Percentiles rank a stretch among this genome's conserved stretches.
Evolutionary conservation across 2,113 vertebrate species (phyloP).

Genomic region (Martes martes): DNA sequence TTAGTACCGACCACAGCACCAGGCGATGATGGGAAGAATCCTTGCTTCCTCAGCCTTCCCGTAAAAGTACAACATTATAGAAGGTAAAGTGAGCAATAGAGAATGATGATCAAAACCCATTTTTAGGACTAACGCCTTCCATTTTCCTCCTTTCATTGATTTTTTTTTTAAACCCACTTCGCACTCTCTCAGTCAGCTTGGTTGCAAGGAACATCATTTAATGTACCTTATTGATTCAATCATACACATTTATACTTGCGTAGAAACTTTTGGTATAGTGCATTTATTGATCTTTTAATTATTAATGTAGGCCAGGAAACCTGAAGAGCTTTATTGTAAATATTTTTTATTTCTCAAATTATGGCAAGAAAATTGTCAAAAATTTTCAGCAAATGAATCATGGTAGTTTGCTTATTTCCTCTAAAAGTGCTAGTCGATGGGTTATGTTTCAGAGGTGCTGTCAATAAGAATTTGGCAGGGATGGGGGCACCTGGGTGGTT

Average conservation of each 20-base stretch:
- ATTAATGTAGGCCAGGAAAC: conserved; percentile 56
- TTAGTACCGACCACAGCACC: conserved; percentile 43
- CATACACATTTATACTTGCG: conserved; percentile 49
- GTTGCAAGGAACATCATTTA: conserved; percentile 37
- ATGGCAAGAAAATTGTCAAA: neutral
- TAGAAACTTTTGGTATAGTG: conserved; percentile 58
- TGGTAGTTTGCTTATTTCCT: neutral
- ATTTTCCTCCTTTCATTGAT: conserved; percentile 67
- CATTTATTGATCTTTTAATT: conserved; percentile 72
- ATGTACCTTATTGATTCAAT: conserved; percentile 66
- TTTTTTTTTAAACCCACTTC: conserved; percentile 55
- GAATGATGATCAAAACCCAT: conserved; percentile 64
- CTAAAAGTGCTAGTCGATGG: neutral
- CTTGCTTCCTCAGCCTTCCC: conserved; percentile 47
- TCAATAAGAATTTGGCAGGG: neutral
- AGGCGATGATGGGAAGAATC: neutral
- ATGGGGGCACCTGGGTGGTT: too few relatives aligned
- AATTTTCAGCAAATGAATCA: neutral
- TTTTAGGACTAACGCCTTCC: conserved; percentile 48
- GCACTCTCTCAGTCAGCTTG: conserved; percentile 31
- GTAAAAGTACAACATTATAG: conserved; percentile 32
- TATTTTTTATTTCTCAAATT: conserved; percentile 42
- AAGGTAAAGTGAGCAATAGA: conserved; percentile 50
- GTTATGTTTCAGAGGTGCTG: neutral
- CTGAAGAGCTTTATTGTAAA: conserved; percentile 3